Evolutionary conservation across 2,797 vertebrate genomes (phyloP).

Genomic region (Alosa sapidissima): DNA sequence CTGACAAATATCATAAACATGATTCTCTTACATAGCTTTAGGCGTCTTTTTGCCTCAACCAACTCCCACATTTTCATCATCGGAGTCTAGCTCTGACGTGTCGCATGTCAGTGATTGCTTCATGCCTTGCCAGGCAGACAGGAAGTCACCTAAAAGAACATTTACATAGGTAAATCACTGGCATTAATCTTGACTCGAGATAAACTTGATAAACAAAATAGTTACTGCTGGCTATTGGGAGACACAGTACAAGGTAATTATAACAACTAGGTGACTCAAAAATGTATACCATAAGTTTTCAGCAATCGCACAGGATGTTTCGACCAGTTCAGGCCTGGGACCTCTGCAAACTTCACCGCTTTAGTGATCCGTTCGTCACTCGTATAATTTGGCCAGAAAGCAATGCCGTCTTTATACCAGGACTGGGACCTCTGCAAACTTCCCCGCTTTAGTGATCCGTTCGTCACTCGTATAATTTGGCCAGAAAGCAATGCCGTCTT

Average conservation of each 20-base stretch:
- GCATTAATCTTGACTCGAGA: too few relatives aligned
- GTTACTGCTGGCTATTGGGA: not conserved
- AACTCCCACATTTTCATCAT: conserved; percentile 23
- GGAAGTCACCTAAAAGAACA: conserved; percentile 26
- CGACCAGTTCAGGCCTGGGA: too few relatives aligned
- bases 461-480: conserved; percentile 25
- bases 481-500: conserved; percentile 6
- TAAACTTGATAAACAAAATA: too few relatives aligned
- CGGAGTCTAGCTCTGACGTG: conserved; percentile 36
- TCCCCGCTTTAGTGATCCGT: conserved; percentile 28
- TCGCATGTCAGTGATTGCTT: conserved; percentile 34
- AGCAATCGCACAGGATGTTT: conserved; percentile 1
- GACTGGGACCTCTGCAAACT: not conserved
- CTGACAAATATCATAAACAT: not conserved
- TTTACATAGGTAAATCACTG: conserved; percentile 7
- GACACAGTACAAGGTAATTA: not conserved
- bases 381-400: too few relatives aligned
- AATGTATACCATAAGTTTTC: conserved; percentile 1
- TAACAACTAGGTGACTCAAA: not conserved
- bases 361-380: too few relatives aligned
- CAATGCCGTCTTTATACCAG: too few relatives aligned
- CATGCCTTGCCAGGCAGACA: conserved; percentile 30
- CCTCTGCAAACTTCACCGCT: too few relatives aligned
- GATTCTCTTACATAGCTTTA: conserved; percentile 26
- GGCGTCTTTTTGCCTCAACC: not conserved